Percentiles rank a stretch among this genome's conserved stretches.
These are phyloP conservation scores for Strigamia maritima DNA, from an alignment of 2,888 invertebrate species.

Conservation along the genomic window DNA sequence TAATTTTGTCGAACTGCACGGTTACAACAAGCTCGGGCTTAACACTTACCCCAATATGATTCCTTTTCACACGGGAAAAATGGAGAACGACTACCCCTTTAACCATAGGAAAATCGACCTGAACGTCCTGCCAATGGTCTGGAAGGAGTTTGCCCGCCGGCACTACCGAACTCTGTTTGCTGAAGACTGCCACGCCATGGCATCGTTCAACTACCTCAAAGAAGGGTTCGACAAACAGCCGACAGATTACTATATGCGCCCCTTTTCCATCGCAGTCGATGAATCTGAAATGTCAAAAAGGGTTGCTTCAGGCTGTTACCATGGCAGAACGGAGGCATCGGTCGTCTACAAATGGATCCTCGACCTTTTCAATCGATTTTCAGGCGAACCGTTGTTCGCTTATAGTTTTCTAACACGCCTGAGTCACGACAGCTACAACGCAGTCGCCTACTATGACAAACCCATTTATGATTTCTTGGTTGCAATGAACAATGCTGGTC, in stretches of 20 bases:
- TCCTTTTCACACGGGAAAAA: constrained; percentile 50
- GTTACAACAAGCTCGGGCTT: constrained; percentile 55
- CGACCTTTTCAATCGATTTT: constrained; percentile 21
- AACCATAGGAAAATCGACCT: constrained; percentile 41
- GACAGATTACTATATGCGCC: constrained; percentile 51
- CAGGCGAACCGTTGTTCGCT: constrained; percentile 1
- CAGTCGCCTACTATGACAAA: not conserved
- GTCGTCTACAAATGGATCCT: not conserved
- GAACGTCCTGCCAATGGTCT: constrained; percentile 49
- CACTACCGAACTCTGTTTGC: constrained; percentile 50
- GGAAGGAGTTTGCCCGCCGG: constrained; percentile 49
- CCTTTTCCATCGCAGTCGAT: constrained; percentile 50
- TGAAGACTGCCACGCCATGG: constrained; percentile 50
- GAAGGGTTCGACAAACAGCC: constrained; percentile 50
- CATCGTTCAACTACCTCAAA: constrained; percentile 51
- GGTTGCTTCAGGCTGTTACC: not conserved
- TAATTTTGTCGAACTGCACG: constrained; percentile 63
- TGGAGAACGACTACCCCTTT: not conserved
- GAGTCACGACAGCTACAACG: constrained; percentile 2
- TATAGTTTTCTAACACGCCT: not conserved
- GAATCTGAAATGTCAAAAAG: constrained; percentile 44
- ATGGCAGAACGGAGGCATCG: not conserved
- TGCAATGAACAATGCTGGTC: not conserved
- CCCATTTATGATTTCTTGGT: not conserved
- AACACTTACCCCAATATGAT: constrained; percentile 55